A percentile compares a stretch with the other conserved stretches of the same genome.
Evolutionary conservation across 2,113 vertebrate species (phyloP).

Genomic region (Romanogobio albipinnatus): DNA sequence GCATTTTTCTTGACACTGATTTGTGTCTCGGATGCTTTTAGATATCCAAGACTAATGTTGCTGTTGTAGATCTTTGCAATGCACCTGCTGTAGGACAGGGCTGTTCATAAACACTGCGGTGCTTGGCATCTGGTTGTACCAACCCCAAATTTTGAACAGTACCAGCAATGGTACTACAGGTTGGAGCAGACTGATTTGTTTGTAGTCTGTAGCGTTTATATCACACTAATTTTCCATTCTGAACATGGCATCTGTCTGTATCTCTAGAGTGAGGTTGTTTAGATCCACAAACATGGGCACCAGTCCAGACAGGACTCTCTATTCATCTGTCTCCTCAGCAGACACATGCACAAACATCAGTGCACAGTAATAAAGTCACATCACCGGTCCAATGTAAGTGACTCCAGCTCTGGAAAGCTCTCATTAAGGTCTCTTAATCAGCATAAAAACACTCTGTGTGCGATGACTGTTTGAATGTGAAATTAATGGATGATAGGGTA

Average conservation of each 20-base stretch:
- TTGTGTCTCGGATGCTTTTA: background rate
- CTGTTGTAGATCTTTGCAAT: background rate
- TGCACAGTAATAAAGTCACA: constrained; percentile 15
- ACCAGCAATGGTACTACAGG: background rate
- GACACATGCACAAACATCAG: constrained; percentile 6
- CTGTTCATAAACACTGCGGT: background rate
- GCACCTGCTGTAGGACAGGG: background rate
- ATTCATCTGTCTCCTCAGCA: constrained; percentile 55
- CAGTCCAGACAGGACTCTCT: constrained; percentile 45
- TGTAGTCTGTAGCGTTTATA: too few species aligned
- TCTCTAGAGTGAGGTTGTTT: constrained; percentile 38
- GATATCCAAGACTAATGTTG: background rate
- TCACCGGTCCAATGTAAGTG: background rate
- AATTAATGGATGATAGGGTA: background rate
- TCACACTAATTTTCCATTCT: background rate
- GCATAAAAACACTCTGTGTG: background rate
- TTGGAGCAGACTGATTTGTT: background rate
- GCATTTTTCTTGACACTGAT: background rate
- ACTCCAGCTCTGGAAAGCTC: constrained; percentile 19
- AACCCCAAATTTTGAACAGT: background rate
- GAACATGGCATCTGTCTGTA: background rate
- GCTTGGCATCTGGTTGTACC: background rate
- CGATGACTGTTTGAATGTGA: background rate
- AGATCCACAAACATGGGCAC: constrained; percentile 42
- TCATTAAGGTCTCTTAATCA: background rate